These are phyloP conservation scores for Ariolimax columbianus DNA, from an alignment of 2,888 invertebrate genomes.

Conservation along the genomic window DNA sequence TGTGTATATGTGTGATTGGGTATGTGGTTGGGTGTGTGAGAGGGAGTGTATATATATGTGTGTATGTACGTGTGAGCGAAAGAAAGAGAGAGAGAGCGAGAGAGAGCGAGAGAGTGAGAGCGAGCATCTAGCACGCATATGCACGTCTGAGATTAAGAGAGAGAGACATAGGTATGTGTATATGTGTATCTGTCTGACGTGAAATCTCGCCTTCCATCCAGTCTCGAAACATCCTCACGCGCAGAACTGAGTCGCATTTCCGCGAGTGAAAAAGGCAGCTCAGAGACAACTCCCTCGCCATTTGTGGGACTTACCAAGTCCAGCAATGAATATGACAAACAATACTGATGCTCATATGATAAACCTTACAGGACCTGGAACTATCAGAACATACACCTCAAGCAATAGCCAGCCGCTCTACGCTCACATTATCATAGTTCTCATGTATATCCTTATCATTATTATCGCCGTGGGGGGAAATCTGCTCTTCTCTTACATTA, in stretches of 20 bases:
- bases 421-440: constrained; percentile 75
- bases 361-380: background rate
- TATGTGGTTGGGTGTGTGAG: background rate
- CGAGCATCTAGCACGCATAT: too few relatives aligned
- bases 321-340: background rate
- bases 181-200: background rate
- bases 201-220: background rate
- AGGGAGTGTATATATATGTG: background rate
- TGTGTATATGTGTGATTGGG: too few relatives aligned
- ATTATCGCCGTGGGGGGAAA: constrained; percentile 80
- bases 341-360: background rate
- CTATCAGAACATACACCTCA: background rate
- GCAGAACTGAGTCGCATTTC: background rate
- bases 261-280: background rate
- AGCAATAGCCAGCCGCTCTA: constrained; percentile 52
- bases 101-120: too few relatives aligned
- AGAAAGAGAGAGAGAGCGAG: too few relatives aligned
- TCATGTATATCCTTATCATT: constrained; percentile 79
- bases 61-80: background rate
- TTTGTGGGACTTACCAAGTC: too few relatives aligned
- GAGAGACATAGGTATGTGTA: background rate
- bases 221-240: background rate
- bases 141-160: too few relatives aligned
- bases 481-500: constrained; percentile 89
- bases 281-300: too few relatives aligned